Conservation (phyloP, 2,888 invertebrate species). For the Bhutanitis thaidina region DNA sequence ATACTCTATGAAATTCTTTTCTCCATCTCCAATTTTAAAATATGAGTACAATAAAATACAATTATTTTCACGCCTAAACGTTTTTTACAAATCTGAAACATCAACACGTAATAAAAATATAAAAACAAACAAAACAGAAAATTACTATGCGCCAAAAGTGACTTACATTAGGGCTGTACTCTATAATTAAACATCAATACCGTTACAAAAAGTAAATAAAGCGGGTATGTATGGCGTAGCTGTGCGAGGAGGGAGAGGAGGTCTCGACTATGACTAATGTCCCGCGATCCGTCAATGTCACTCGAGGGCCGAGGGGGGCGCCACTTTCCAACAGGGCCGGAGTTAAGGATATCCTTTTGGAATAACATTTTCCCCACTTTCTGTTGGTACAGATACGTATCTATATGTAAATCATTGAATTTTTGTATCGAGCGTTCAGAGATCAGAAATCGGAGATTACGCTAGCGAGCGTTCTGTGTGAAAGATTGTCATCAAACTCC, state of each 20-base stretch:
- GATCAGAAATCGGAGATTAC: slow-evolving; percentile 24
- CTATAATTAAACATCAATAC: slow-evolving; percentile 80
- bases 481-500: slow-evolving; percentile 9
- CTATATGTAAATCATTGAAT: slow-evolving; percentile 67
- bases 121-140: slow-evolving; percentile 37
- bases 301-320: slow-evolving; percentile 68
- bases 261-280: slow-evolving; percentile 84
- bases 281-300: slow-evolving; percentile 85
- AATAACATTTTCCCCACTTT: slow-evolving; percentile 70
- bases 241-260: slow-evolving; percentile 60
- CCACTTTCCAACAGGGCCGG: slow-evolving; percentile 67
- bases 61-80: slow-evolving; percentile 5
- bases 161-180: slow-evolving; percentile 64
- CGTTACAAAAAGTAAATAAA: slow-evolving; percentile 80
- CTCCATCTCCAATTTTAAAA: too few species aligned
- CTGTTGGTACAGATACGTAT: slow-evolving; percentile 50
- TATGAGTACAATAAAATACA: slow-evolving; percentile 5
- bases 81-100: slow-evolving; percentile 13
- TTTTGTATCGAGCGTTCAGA: slow-evolving; percentile 33
- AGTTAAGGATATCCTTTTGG: slow-evolving; percentile 61
- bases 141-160: slow-evolving; percentile 66
- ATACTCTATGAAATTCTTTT: too few species aligned
- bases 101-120: slow-evolving; percentile 23
- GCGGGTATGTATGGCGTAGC: slow-evolving; percentile 67
- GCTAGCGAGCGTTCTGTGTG: slow-evolving; percentile 8